Percentiles rank a stretch among this genome's conserved stretches.
Conservation (phyloP, 92 coral and sea anemone species). For the Hydrozoanthus gracilis region DNA sequence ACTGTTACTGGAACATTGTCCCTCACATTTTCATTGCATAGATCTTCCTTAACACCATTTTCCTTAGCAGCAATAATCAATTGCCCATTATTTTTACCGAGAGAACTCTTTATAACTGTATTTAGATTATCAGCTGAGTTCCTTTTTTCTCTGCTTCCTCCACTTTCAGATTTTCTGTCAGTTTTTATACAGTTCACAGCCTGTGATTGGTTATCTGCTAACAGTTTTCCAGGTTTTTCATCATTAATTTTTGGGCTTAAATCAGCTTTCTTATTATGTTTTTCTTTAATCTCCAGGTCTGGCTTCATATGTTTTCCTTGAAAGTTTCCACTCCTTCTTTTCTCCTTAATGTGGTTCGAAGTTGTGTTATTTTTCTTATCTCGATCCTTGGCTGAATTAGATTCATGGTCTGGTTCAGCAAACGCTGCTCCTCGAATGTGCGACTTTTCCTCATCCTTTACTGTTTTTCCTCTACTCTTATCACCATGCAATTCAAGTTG, state of each 20-base stretch:
- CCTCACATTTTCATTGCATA: neutral
- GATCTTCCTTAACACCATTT: conserved; percentile 35
- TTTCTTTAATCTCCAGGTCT: conserved; percentile 32
- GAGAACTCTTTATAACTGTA: conserved; percentile 39
- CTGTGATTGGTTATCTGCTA: conserved; percentile 37
- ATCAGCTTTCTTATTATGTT: conserved; percentile 50
- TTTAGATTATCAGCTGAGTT: conserved; percentile 43
- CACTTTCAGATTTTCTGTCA: conserved; percentile 38
- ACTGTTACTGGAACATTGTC: neutral
- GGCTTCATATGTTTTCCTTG: conserved; percentile 19
- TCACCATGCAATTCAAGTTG: conserved; percentile 37
- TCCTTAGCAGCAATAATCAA: conserved; percentile 9
- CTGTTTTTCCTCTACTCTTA: conserved; percentile 30
- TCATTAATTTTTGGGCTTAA: conserved; percentile 50
- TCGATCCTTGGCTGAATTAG: conserved; percentile 30
- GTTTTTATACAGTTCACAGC: conserved; percentile 51
- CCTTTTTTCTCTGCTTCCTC: conserved; percentile 41
- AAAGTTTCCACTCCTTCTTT: conserved; percentile 48
- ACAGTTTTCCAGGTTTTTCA: conserved; percentile 11
- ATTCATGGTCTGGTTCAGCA: conserved; percentile 37
- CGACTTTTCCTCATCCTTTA: conserved; percentile 30
- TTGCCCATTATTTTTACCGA: conserved; percentile 25
- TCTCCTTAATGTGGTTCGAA: conserved; percentile 28
- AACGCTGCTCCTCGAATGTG: conserved; percentile 46
- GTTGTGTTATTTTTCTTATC: conserved; percentile 35